phyloP scores from a whole-genome alignment of 2,888 invertebrate genomes.

The Monochamus alternatus region DNA sequence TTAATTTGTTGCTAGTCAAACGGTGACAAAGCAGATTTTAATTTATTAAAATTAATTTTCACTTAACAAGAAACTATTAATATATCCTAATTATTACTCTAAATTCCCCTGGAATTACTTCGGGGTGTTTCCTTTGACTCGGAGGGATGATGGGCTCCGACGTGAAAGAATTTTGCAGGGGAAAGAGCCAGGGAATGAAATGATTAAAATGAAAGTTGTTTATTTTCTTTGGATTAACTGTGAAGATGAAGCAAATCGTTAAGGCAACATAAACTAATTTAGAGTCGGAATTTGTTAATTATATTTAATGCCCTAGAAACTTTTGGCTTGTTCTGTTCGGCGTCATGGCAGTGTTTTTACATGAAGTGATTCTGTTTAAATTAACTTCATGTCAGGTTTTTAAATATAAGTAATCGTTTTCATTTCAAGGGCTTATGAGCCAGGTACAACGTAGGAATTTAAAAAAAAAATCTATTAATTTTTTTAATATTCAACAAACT shows the following conservation, averaged over 20 bases:
- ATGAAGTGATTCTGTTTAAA: background rate
- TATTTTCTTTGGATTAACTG: conserved; percentile 15
- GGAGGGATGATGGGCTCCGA: conserved; percentile 4
- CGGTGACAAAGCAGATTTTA: conserved; percentile 26
- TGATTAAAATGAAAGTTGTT: conserved; percentile 26
- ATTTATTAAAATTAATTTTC: conserved; percentile 32
- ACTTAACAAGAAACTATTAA: conserved; percentile 33
- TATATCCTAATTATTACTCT: conserved; percentile 29
- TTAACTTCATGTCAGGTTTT: background rate
- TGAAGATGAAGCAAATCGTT: conserved; percentile 17
- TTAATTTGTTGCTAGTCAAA: conserved; percentile 24
- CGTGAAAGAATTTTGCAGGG: conserved; percentile 16
- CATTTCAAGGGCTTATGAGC: too few relatives aligned
- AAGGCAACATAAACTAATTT: conserved; percentile 27
- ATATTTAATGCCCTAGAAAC: conserved; percentile 15
- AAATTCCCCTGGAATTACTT: background rate
- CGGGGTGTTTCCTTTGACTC: background rate
- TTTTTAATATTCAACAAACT: too few relatives aligned
- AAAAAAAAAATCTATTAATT: too few relatives aligned
- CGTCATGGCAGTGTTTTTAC: conserved; percentile 10
- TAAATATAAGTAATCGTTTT: too few relatives aligned
- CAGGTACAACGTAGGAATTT: too few relatives aligned
- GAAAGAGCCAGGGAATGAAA: background rate
- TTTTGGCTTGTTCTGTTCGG: background rate
- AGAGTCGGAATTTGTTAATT: conserved; percentile 20